Conservation (phyloP, 2,113 vertebrate species). For the Lepus americanus region DNA sequence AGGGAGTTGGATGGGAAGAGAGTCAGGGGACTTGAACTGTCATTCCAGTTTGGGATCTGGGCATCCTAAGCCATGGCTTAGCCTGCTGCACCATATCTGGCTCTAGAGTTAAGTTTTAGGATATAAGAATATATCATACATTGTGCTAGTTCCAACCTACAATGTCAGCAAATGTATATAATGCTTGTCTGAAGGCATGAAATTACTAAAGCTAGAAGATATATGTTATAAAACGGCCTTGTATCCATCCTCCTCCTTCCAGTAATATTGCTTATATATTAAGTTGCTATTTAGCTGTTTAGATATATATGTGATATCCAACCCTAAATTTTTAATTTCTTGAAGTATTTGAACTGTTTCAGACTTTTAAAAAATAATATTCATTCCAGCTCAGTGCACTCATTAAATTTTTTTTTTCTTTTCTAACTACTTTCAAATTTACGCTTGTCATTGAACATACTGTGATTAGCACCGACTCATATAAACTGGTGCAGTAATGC, state of each 20-base stretch:
- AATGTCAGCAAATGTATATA: background rate
- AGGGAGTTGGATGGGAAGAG: no score
- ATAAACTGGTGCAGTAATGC: background rate
- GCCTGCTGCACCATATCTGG: no score
- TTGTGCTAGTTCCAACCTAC: background rate
- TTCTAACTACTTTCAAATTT: background rate
- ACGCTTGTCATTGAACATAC: background rate
- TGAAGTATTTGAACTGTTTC: constrained; percentile 17
- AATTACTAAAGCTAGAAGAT: constrained; percentile 20
- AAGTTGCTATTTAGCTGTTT: background rate
- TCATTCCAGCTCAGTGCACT: background rate
- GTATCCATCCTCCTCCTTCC: background rate
- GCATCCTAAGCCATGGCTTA: no score
- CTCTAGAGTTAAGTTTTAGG: background rate
- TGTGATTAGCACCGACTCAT: background rate
- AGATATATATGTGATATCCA: background rate
- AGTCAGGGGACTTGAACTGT: no score
- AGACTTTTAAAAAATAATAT: background rate
- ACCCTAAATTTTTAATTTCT: constrained; percentile 15
- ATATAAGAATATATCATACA: background rate
- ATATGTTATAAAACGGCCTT: background rate
- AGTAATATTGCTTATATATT: background rate
- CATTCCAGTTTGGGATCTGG: no score
- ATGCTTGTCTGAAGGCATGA: background rate
- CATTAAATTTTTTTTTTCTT: constrained; percentile 37